phyloP scores from a whole-genome alignment of 2,888 invertebrate genomes.

The Apamea monoglypha region DNA sequence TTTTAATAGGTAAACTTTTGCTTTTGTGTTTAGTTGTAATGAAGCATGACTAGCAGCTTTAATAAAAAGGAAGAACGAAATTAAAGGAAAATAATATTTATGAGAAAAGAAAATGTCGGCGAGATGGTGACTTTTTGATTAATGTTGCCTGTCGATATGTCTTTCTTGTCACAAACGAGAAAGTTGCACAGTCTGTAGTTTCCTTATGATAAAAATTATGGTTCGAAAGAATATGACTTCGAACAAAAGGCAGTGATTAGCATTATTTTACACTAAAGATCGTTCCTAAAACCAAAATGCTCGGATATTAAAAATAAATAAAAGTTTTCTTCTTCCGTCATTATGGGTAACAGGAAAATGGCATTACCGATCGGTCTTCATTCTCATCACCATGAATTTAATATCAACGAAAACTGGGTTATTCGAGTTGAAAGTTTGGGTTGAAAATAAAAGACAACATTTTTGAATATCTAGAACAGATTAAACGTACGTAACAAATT shows the following conservation, averaged over 20 bases:
- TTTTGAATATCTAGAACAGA: not conserved
- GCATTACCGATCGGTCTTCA: not conserved
- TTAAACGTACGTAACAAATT: not conserved
- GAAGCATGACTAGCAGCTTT: slow-evolving; percentile 32
- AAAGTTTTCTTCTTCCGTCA: not conserved
- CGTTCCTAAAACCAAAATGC: slow-evolving; percentile 7
- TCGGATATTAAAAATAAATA: not conserved
- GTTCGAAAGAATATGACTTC: slow-evolving; percentile 21
- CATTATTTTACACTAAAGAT: slow-evolving; percentile 28
- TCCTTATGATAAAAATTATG: slow-evolving; percentile 15
- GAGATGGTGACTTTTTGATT: slow-evolving; percentile 36
- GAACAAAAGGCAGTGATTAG: slow-evolving; percentile 42
- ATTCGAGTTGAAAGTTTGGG: too few relatives aligned
- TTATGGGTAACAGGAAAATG: not conserved
- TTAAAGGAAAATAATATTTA: slow-evolving; percentile 40
- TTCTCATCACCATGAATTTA: not conserved
- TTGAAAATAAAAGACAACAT: not conserved
- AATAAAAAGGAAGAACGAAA: slow-evolving; percentile 29
- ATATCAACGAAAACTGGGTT: not conserved
- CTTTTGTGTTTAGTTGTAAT: slow-evolving; percentile 30
- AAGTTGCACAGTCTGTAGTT: slow-evolving; percentile 37
- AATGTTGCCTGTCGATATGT: slow-evolving; percentile 40
- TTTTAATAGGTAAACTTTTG: slow-evolving; percentile 49
- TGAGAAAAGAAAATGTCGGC: slow-evolving; percentile 28
- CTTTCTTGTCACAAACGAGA: slow-evolving; percentile 41